A percentile compares a stretch with the other conserved stretches of the same genome.
These are phyloP conservation scores for Pollenia labialis DNA, from an alignment of 2,888 invertebrate species.

Conservation along the genomic window DNA sequence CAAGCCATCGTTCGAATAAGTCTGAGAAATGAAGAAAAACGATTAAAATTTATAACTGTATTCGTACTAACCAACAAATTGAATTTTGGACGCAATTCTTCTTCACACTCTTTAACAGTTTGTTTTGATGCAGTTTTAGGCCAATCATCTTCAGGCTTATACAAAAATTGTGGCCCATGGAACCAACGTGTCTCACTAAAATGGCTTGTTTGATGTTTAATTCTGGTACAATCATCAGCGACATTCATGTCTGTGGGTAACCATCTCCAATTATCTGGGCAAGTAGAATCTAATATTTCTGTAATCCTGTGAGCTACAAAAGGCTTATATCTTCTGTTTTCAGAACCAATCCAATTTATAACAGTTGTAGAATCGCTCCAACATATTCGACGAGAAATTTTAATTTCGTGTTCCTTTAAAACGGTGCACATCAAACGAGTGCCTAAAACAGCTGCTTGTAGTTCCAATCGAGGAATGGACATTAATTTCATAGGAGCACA, in stretches of 20 bases:
- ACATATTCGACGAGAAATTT: too few relatives aligned
- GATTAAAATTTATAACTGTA: conserved; percentile 72
- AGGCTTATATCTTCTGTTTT: conserved; percentile 6
- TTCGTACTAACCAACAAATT: too few relatives aligned
- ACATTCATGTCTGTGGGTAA: too few relatives aligned
- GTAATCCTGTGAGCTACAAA: conserved; percentile 49
- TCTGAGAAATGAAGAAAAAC: conserved; percentile 44
- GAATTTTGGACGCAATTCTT: not conserved
- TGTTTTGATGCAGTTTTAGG: too few relatives aligned
- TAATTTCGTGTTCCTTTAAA: too few relatives aligned
- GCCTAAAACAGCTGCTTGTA: not conserved
- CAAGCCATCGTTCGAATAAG: conserved; percentile 3
- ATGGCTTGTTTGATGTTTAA: too few relatives aligned
- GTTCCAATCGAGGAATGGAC: not conserved
- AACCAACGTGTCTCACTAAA: too few relatives aligned
- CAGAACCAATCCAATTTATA: not conserved
- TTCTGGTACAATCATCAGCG: too few relatives aligned
- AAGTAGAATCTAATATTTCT: conserved; percentile 31
- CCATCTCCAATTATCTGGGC: conserved; percentile 13
- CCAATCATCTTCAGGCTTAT: too few relatives aligned
- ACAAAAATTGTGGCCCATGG: too few relatives aligned
- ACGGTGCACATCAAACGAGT: too few relatives aligned
- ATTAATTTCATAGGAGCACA: conserved; percentile 52
- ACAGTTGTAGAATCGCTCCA: not conserved
- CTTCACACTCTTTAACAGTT: too few relatives aligned